Percentiles rank a stretch among this genome's conserved stretches.
Evolutionary conservation across 1,140 invertebrate species (phyloP).

Genomic region (Sogatella furcifera): DNA sequence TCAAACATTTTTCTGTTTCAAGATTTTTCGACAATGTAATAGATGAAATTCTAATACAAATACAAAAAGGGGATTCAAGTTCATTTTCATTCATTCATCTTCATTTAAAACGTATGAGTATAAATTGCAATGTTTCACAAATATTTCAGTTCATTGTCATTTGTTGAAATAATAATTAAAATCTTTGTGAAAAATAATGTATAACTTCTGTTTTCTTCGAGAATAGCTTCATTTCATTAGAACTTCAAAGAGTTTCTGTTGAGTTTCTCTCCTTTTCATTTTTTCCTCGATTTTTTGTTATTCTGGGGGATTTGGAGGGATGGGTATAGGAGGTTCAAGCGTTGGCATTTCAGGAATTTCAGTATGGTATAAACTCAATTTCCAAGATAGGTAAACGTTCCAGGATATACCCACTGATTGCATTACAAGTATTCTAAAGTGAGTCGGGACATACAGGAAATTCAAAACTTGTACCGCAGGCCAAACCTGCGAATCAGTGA

Average conservation of each 20-base stretch:
- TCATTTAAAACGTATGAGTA: no score
- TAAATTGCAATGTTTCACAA: no score
- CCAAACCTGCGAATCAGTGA: conserved; percentile 50
- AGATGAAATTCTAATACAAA: no score
- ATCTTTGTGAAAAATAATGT: no score
- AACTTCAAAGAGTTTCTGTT: neutral
- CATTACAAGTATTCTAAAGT: conserved; percentile 68
- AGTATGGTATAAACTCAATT: conserved; percentile 23
- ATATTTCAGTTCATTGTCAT: no score
- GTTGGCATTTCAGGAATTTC: neutral
- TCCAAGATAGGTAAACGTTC: conserved; percentile 74
- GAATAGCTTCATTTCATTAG: conserved; percentile 8
- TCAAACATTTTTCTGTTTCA: no score
- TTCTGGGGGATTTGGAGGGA: neutral
- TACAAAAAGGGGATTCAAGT: no score
- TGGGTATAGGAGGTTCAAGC: neutral
- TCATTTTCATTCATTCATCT: no score
- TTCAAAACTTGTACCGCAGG: conserved; percentile 73
- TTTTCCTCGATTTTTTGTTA: neutral
- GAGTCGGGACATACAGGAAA: conserved; percentile 68
- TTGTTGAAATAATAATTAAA: no score
- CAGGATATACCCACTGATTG: conserved; percentile 71
- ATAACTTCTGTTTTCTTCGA: no score
- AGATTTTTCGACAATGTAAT: no score
- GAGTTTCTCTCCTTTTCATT: neutral